These are phyloP conservation scores for Malacosoma neustria DNA, from an alignment of 2,888 invertebrate species.

Conservation along the genomic window DNA sequence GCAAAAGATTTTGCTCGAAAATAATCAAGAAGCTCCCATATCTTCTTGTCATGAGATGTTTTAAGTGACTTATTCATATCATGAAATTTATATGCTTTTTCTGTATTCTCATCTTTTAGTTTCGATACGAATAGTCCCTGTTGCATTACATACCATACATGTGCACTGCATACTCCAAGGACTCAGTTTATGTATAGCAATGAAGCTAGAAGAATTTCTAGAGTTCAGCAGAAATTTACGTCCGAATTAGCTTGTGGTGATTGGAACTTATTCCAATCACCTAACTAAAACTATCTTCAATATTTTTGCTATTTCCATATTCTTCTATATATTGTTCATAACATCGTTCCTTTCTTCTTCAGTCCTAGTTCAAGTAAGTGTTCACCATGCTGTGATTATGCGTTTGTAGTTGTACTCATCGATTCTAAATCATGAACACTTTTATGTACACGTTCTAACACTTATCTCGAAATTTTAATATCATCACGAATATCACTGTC, in stretches of 20 bases:
- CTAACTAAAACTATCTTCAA: constrained; percentile 45
- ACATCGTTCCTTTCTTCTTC: constrained; percentile 51
- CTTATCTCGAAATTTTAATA: constrained; percentile 45
- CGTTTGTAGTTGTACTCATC: constrained; percentile 25
- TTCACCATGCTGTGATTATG: constrained; percentile 22
- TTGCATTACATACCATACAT: not conserved
- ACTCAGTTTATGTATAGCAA: too few relatives aligned
- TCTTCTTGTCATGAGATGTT: too few relatives aligned
- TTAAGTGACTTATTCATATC: too few relatives aligned
- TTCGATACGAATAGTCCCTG: not conserved
- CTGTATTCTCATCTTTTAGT: not conserved
- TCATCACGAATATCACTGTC: constrained; percentile 43
- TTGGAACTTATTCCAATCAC: not conserved
- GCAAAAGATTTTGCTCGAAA: constrained; percentile 6
- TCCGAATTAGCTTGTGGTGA: too few relatives aligned
- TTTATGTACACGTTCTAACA: constrained; percentile 41
- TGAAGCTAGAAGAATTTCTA: too few relatives aligned
- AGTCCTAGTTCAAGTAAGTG: constrained; percentile 23
- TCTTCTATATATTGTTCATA: constrained; percentile 38
- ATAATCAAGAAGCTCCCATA: too few relatives aligned
- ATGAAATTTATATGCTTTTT: too few relatives aligned
- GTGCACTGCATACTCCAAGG: too few relatives aligned
- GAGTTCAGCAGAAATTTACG: too few relatives aligned
- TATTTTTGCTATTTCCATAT: constrained; percentile 45
- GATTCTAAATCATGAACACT: constrained; percentile 41